Evolutionary conservation across 2,888 invertebrate species (phyloP), one percentile per base, ranked within the genome.

Genomic region (Cheilosia urbana): DNA sequence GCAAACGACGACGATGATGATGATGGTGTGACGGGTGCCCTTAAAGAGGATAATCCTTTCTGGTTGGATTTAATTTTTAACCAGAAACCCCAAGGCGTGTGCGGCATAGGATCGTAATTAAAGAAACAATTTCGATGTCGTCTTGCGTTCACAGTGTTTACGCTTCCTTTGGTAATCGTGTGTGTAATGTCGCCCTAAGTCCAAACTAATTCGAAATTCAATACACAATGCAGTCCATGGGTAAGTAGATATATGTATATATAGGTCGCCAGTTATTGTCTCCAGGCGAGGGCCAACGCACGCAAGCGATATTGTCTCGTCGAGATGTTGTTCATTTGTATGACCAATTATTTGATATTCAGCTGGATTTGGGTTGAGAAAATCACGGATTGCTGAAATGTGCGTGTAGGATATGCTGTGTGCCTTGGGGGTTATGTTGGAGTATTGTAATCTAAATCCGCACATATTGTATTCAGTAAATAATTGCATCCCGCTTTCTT

Each of bases 321-420:
- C 17, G 40, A 66, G 77, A 71, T 77, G 58, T 49, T 77, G 77
- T 53, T 58, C 60, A 82, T 82, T 77, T 71, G 82, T 55, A 62
- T 21, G 21, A 77, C 53, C 71, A 76, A 82, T 81, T 71, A 71
- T 72, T 15, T 65, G 71, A 55, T 77, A 82, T 76, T 65, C 60
- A 71, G 60, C 62, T 45, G 66, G 79, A 60, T 76, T 71, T 60
- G 24, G n/a, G 45, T 75, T n/a, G 9, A 49, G 7, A 40, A 15
- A 47, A 58, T 49, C 49, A 45, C 49, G 11, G 34, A 6, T 17
- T 34, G 47, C 11, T n/a, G 42, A 21, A 1, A 53, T 55, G 55
- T 68, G 47, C 47, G 47, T 68, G 51, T 55, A 24, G 30, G 55
- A 17, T 19, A 62, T 27, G 15, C 5, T 4, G 0, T 40, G 0